phyloP scores from a whole-genome alignment of 2,113 vertebrate species.

The Limnothrissa miodon region DNA sequence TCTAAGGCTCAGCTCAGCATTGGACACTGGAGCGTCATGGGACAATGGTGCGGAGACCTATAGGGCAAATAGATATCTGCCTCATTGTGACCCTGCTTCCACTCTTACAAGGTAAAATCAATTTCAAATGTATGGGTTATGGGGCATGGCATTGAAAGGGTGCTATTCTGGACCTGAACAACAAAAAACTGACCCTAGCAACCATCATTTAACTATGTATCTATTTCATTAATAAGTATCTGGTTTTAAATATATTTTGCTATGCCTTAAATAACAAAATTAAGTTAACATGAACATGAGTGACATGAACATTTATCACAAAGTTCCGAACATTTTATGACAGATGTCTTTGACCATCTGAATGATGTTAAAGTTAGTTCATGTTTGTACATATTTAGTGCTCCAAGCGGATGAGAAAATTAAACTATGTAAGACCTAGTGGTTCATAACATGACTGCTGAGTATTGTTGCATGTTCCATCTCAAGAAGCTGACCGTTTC shows the following conservation, averaged over 20 bases:
- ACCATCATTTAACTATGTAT: background rate
- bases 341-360: background rate
- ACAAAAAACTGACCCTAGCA: background rate
- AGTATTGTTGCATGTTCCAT: too few species aligned
- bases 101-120: conserved; percentile 6
- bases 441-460: too few species aligned
- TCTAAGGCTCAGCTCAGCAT: background rate
- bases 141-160: background rate
- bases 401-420: too few species aligned
- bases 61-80: background rate
- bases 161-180: background rate
- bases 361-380: background rate
- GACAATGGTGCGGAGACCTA: conserved; percentile 4
- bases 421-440: too few species aligned
- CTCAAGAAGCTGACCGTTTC: too few species aligned
- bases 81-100: background rate
- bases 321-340: background rate
- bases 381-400: background rate
- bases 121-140: background rate
- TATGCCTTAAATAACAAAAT: too few species aligned
- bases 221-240: background rate
- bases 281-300: too few species aligned
- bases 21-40: conserved; percentile 6
- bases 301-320: too few species aligned
- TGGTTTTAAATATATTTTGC: background rate